Evolutionary conservation across 2,888 invertebrate species (phyloP), one percentile per base, ranked within the genome.

Genomic region (Eretmocerus hayati): DNA sequence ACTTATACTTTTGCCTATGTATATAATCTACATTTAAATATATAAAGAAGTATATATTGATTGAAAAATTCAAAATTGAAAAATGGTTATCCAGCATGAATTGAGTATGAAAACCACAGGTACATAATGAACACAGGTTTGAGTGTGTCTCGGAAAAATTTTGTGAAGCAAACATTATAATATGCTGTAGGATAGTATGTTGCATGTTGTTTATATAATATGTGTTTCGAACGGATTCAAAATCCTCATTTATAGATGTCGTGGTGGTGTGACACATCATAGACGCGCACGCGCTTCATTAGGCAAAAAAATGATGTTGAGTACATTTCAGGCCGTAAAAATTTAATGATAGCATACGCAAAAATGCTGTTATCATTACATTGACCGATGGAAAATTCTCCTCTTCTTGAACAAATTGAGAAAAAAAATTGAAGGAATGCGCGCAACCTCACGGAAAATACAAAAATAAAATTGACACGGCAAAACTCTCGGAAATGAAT

Each of bases 181-280:
- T 62, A 65, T 59, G 61, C 58, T 59, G 60, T 70, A 70, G 66
- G 62, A 60, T 68, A 68, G 69, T 67, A 67, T 70, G 69, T 70
- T 70, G 67, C 66, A 69, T 70, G 69, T 70, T 70, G 67, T 69
- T 70, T 64, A 66, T 65, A 66, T 70, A 67, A 65, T 69, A 66
- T 66, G 70, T 70, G 69, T 70, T 69, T 66, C 42, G 42, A 50
- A 65, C 60, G 64, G 66, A 67, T 67, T 67, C 58, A 64, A 66
- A 67, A 68, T 66, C 67, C 67, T 62, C 59, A 47, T 46, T 40
- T 46, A 64, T 67, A 59, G 61, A 66, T 66, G 65, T 69, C 65
- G 63, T 67, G 53, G 48, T 48, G 47, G 63, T 64, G 62, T 63
- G 64, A 66, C 60, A 62, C 62, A 59, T 56, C 58, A 58, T 62